Percentiles rank a stretch among this genome's conserved stretches.
Conservation (phyloP, 2,113 vertebrate species). For the Desmodus rotundus region DNA sequence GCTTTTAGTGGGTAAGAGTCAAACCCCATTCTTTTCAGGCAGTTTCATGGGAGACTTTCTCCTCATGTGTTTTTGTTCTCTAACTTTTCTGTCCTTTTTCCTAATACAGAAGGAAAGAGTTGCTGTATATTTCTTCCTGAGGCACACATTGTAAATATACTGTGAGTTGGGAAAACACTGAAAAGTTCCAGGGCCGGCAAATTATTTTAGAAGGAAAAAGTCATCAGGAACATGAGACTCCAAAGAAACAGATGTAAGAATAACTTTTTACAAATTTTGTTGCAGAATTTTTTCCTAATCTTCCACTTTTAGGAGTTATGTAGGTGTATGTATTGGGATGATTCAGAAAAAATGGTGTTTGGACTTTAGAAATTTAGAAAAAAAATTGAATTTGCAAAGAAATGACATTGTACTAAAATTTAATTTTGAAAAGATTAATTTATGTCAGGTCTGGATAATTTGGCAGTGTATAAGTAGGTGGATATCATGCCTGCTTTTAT, state of each 20-base stretch:
- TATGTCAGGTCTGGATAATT: background rate
- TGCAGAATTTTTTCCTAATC: conserved; percentile 53
- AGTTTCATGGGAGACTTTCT: background rate
- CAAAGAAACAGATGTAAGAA: conserved; percentile 67
- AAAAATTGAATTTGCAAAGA: no score
- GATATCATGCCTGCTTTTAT: background rate
- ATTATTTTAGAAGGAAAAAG: conserved; percentile 60
- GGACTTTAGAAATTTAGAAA: background rate
- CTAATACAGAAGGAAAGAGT: conserved; percentile 30
- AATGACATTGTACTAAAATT: background rate
- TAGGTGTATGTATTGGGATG: conserved; percentile 31
- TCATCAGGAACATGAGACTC: conserved; percentile 47
- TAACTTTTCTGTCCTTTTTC: conserved; percentile 2
- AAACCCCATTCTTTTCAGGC: background rate
- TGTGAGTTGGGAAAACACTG: conserved; percentile 52
- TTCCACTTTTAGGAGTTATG: conserved; percentile 57
- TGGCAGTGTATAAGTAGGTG: background rate
- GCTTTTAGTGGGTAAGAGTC: background rate
- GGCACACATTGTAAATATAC: conserved; percentile 48
- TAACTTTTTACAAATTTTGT: conserved; percentile 59
- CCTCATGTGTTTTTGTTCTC: background rate
- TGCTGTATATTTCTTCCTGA: conserved; percentile 32
- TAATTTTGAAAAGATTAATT: conserved; percentile 31
- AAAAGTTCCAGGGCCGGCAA: conserved; percentile 57
- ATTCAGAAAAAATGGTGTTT: background rate